phyloP scores from a whole-genome alignment of 2,797 vertebrate species.

The Tapirus indicus region DNA sequence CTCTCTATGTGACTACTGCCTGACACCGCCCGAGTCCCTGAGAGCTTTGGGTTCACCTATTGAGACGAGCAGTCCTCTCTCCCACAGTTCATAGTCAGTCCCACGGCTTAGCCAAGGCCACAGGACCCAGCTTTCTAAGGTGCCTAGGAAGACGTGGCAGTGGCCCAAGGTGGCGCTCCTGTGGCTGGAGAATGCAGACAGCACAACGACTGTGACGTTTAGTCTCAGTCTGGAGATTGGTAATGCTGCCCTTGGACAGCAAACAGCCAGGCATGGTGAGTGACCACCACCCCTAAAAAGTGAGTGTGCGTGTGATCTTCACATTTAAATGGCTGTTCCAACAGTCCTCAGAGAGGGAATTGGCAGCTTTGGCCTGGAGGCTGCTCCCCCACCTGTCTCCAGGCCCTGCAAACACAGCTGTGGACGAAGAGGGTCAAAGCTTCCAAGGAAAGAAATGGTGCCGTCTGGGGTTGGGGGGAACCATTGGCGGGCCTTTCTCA shows the following conservation, averaged over 20 bases:
- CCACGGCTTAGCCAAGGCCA: neutral
- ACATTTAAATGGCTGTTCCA: conserved; percentile 71
- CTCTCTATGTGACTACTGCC: neutral
- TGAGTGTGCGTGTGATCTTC: neutral
- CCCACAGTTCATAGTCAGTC: neutral
- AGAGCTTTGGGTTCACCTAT: neutral
- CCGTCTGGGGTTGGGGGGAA: neutral
- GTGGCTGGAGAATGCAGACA: neutral
- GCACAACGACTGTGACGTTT: neutral
- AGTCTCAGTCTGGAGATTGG: neutral
- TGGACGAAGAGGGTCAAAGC: conserved; percentile 58
- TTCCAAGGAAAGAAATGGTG: conserved; percentile 82
- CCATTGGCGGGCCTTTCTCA: conserved; percentile 11
- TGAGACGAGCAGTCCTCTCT: neutral
- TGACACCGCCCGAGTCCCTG: neutral
- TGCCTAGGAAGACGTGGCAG: neutral
- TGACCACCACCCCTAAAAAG: neutral
- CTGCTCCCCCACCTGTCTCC: conserved; percentile 79
- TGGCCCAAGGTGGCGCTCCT: neutral
- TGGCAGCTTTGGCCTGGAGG: conserved; percentile 68
- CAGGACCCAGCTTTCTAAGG: neutral
- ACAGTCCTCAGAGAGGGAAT: conserved; percentile 72
- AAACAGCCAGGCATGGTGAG: neutral
- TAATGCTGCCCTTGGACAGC: neutral
- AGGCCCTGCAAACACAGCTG: conserved; percentile 80